Evolutionary conservation across 2,113 vertebrate genomes (phyloP), one percentile per base, ranked within the genome.

Genomic region (Parotia lawesii): DNA sequence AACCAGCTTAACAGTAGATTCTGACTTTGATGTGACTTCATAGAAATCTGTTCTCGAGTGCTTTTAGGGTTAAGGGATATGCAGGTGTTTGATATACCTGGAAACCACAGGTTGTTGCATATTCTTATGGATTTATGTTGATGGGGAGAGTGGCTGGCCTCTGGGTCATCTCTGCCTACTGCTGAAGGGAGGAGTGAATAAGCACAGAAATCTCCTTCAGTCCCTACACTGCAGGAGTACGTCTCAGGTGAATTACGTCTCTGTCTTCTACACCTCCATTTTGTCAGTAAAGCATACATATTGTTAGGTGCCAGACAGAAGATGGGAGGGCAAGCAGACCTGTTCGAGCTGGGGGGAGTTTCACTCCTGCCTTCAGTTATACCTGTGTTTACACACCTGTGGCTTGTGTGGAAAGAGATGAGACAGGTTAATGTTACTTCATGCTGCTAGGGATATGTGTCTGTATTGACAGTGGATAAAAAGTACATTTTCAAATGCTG

Each of bases 291-390:
- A 69, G 12, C 22, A 10, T 50, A 13, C 0, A 5, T 33, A 11
- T 27, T 28, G 10, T n/a, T 66, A 38, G 15, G 2, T 87, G 45
- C 29, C 18, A 69, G n/a, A 14, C 5, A 8, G 18, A 75, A 69
- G 18, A 29, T 2, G 5, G 15, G 27, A 6, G 10, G 11, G 27
- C 22, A 57, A 35, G 20, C 27, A 35, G 40, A 7, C 7, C 44
- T 27, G 16, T 44, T 76, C 0, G 1, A 3, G 16, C 1, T 29
- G 8, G 9, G 5, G 3, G 3, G 8, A n/a, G 7, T 38, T 80
- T 24, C 1, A 1, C 10, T 73, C 44, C 37, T 58, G 44, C 33
- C 44, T 66, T 44, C 12, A 14, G 18, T 65, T 50, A 4, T 4
- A 35, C 10, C 5, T 77, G 1, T 73, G 5, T 65, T 50, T 54